Conservation (phyloP, 2,113 vertebrate genomes). For the Microcebus jonahi region DNA sequence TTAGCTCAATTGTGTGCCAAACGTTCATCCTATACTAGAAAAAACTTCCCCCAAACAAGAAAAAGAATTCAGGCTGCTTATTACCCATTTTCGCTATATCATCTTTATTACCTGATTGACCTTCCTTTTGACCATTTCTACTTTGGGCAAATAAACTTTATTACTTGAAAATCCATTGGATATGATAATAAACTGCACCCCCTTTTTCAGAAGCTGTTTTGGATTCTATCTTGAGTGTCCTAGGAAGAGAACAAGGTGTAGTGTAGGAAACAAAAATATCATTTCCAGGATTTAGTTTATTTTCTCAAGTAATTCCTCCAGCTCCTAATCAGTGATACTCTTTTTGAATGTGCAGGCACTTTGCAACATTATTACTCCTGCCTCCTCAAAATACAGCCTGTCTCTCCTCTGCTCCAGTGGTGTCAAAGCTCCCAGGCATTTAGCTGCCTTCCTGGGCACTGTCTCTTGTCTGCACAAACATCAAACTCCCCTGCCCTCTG, state of each 20-base stretch:
- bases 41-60: not conserved
- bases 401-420: not conserved
- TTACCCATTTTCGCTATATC: not conserved
- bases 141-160: not conserved
- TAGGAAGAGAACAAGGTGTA: not conserved
- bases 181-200: not conserved
- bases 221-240: not conserved
- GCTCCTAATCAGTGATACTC: not conserved
- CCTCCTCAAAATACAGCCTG: not conserved
- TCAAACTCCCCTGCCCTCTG: not conserved
- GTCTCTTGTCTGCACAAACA: not conserved
- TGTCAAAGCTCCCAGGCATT: not conserved
- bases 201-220: not conserved
- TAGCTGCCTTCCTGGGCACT: not conserved
- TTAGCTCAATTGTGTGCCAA: not conserved
- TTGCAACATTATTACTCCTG: not conserved
- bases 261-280: not conserved
- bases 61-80: slow-evolving; percentile 10
- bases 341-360: not conserved
- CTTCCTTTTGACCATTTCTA: not conserved
- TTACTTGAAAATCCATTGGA: slow-evolving; percentile 21
- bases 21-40: not conserved
- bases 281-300: not conserved
- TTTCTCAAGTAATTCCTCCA: not conserved
- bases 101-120: not conserved